A percentile compares a stretch with the other conserved stretches of the same genome.
phyloP scores from a whole-genome alignment of 2,113 vertebrate species.

The Coregonus clupeaformis region DNA sequence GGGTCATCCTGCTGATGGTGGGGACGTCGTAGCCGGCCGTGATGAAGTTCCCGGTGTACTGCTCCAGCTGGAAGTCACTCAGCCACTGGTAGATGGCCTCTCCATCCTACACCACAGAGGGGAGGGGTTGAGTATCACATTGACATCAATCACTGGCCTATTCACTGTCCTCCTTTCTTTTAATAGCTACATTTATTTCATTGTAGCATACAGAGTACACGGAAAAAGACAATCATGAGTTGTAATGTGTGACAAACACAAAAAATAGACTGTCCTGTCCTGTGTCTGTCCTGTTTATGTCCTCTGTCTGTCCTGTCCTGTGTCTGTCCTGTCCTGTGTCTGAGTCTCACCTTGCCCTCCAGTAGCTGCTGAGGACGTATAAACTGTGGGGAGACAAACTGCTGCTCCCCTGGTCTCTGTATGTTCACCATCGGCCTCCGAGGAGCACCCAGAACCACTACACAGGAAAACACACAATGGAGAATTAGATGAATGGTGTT shows the following conservation, averaged over 20 bases:
- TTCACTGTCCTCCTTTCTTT: not conserved
- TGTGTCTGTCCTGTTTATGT: too few relatives aligned
- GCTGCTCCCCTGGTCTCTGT: conserved; percentile 73
- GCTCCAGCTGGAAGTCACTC: conserved; percentile 92
- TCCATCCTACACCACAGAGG: conserved; percentile 75
- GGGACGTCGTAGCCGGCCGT: conserved; percentile 91
- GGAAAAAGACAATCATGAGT: too few relatives aligned
- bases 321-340: too few relatives aligned
- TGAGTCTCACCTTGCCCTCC: conserved; percentile 82
- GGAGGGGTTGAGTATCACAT: not conserved
- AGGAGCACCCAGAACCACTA: conserved; percentile 42
- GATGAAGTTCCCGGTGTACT: conserved; percentile 87
- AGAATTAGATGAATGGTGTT: not conserved
- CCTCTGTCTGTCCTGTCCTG: too few relatives aligned
- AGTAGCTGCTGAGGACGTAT: conserved; percentile 85
- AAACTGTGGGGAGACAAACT: conserved; percentile 80
- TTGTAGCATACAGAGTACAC: not conserved
- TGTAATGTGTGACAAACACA: too few relatives aligned
- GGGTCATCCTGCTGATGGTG: conserved; percentile 97
- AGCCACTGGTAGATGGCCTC: conserved; percentile 95
- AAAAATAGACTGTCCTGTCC: too few relatives aligned
- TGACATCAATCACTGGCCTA: not conserved
- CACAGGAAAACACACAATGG: not conserved
- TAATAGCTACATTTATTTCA: not conserved
- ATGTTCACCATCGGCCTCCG: conserved; percentile 65